Evolutionary conservation across 2,797 vertebrate genomes (phyloP).

Genomic region (Kryptopterus vitreolus): DNA sequence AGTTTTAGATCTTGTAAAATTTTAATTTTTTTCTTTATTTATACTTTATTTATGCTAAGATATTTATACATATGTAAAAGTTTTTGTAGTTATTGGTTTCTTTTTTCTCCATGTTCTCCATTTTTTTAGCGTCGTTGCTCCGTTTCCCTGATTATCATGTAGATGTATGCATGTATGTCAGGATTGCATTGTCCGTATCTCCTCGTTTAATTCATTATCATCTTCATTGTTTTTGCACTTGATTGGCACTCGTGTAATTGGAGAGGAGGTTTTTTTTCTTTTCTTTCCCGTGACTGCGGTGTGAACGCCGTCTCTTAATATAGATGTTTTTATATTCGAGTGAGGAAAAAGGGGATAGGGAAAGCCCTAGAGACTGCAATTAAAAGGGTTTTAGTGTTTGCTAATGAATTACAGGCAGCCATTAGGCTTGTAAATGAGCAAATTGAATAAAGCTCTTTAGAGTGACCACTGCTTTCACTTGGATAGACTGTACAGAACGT

Average conservation of each 20-base stretch:
- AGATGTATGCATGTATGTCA: neutral
- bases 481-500: neutral
- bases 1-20: too few relatives aligned
- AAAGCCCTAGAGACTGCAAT: conserved; percentile 29
- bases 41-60: too few relatives aligned
- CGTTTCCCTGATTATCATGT: neutral
- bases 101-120: neutral
- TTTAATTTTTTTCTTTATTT: too few relatives aligned
- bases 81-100: too few relatives aligned
- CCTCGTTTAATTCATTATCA: neutral
- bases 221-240: conserved; percentile 10
- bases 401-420: conserved; percentile 44
- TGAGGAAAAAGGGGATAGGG: neutral
- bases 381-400: conserved; percentile 46
- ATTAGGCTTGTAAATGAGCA: conserved; percentile 1
- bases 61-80: too few relatives aligned
- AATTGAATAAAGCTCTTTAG: conserved; percentile 10
- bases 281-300: conserved; percentile 1
- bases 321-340: neutral
- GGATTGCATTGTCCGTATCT: neutral
- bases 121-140: neutral
- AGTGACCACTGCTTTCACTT: neutral
- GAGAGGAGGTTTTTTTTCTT: conserved; percentile 23
- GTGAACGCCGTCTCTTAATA: conserved; percentile 35
- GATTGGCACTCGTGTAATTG: conserved; percentile 38